Base-by-base conservation (phyloP, 2,113 vertebrate species). In the Morphnarchus princeps region DNA sequence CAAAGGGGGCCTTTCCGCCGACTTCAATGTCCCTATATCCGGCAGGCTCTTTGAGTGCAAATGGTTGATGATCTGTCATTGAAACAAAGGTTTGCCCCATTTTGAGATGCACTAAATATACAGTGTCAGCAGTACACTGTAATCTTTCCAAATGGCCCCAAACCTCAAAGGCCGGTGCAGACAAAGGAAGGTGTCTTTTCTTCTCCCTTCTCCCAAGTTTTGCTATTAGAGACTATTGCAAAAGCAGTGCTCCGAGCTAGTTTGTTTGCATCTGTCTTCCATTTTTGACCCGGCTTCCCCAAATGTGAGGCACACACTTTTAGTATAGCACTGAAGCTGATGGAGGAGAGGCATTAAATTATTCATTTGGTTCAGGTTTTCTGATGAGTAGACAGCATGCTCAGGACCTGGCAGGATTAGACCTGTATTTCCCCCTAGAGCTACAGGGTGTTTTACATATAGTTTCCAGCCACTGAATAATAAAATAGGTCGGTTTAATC, bases 61-160 rank as follows among this genome's bases (percentile, higher is more conserved):
- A 13, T 13, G 21, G 57, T 21, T 62, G 66, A 34, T 20, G 40
- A n/a, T 52, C 66, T 73, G 42, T 43, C 70, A 36, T 3, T 65
- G 86, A 83, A 70, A 29, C 81, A 93, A 43, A 87, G 71, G 49
- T 25, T 77, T 82, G 54, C 70, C 91, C 82, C 54, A 54, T 86
- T 96, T 95, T 89, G 78, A 94, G 89, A 69, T 47, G 42, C 61
- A 74, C 69, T 90, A 25, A 67, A 80, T 87, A 66, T 3, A 66
- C 77, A 31, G 45, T 50, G 67, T 81, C 78, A 73, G 90, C 82
- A 85, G 73, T 10, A 8, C 16, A 28, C 69, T 57, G 73, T 4
- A 42, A 43, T 78, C 81, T 26, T 59, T 5, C 82, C 92, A 88
- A 81, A 65, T 16, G 40, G 31, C 74, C 62, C 82, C 66, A 63